Conservation (phyloP, 2,113 vertebrate species). For the Puma concolor region DNA sequence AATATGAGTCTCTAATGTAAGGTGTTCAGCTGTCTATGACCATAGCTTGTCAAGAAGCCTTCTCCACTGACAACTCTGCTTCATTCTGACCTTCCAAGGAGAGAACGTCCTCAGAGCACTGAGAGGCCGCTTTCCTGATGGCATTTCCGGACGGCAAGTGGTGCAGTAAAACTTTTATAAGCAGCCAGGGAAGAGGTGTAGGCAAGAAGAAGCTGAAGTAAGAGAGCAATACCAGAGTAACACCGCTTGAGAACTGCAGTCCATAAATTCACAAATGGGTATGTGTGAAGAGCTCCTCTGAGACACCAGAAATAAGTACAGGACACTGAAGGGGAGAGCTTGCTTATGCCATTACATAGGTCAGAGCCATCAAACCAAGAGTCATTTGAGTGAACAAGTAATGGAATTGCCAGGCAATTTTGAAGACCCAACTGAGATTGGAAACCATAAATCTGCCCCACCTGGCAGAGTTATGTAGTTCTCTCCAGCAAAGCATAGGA, state of each 20-base stretch:
- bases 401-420: conserved; percentile 40
- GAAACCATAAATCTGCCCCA: conserved; percentile 31
- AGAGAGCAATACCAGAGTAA: background rate
- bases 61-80: background rate
- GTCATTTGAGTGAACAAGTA: background rate
- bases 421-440: conserved; percentile 34
- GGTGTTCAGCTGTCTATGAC: rapidly evolving
- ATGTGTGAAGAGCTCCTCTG: background rate
- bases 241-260: background rate
- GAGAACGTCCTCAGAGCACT: background rate
- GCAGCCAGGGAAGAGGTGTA: background rate
- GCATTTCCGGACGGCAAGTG: too few species aligned
- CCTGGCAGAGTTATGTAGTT: background rate
- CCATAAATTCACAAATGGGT: background rate
- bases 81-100: background rate
- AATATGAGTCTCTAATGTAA: background rate
- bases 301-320: background rate
- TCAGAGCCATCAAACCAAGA: background rate
- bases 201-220: background rate
- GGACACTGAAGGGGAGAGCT: background rate
- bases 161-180: background rate
- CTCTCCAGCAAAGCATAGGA: background rate
- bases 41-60: background rate
- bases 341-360: background rate
- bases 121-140: background rate